Evolutionary conservation across 2,113 vertebrate genomes (phyloP).

Genomic region (Parotia lawesii): DNA sequence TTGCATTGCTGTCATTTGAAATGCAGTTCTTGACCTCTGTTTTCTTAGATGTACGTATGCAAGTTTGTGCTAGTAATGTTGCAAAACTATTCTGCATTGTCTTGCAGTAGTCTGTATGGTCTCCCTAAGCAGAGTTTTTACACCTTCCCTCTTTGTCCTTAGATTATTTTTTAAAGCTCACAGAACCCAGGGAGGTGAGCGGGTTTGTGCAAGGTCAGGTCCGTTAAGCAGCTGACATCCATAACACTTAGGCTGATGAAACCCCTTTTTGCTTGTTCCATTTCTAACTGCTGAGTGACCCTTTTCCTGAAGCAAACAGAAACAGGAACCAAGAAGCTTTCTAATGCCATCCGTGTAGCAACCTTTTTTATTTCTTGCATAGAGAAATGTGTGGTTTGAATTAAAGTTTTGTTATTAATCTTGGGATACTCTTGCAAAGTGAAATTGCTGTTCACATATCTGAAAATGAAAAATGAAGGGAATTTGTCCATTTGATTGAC

Average conservation of each 20-base stretch:
- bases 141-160: neutral
- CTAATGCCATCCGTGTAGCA: neutral
- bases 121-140: neutral
- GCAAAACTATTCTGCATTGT: neutral
- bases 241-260: constrained; percentile 16
- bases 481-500: neutral
- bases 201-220: constrained; percentile 20
- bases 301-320: neutral
- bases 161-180: neutral
- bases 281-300: neutral
- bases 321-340: neutral
- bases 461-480: neutral
- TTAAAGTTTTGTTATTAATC: neutral
- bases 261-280: neutral
- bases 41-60: neutral
- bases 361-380: neutral
- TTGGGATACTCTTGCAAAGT: neutral
- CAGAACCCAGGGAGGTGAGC: neutral
- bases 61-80: neutral
- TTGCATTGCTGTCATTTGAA: neutral
- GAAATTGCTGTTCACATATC: neutral
- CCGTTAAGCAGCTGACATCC: neutral
- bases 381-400: neutral
- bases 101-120: neutral
- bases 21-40: neutral